Percentiles rank a stretch among this genome's conserved stretches.
Conservation (phyloP, 2,888 invertebrate genomes). For the Trachelus iudaicus region DNA sequence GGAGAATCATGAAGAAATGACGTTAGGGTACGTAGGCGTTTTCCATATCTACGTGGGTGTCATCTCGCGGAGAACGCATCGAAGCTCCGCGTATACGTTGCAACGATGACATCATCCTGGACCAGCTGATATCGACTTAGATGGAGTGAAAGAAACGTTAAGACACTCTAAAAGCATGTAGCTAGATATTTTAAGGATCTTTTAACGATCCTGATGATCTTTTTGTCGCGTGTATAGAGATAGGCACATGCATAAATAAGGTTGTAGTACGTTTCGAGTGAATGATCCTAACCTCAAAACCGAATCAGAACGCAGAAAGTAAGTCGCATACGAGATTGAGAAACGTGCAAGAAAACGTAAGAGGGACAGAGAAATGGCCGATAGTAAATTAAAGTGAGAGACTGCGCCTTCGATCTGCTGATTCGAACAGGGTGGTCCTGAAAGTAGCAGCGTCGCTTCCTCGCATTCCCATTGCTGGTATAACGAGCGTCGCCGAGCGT, state of each 20-base stretch:
- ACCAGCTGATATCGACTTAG: conserved; percentile 63
- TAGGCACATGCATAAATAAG: neutral
- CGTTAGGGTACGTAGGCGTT: conserved; percentile 45
- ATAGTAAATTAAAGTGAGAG: conserved; percentile 55
- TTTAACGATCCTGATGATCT: neutral
- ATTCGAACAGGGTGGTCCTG: conserved; percentile 48
- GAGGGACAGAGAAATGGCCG: conserved; percentile 37
- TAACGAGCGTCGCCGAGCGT: conserved; percentile 44
- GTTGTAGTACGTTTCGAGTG: neutral
- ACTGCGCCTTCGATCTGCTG: conserved; percentile 44
- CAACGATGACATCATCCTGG: conserved; percentile 60
- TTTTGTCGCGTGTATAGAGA: neutral
- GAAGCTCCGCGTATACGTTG: conserved; percentile 38
- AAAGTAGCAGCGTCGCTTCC: conserved; percentile 28
- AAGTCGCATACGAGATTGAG: conserved; percentile 19
- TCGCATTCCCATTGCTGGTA: conserved; percentile 52
- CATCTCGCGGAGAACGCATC: conserved; percentile 21
- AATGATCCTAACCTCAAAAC: neutral
- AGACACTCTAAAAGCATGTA: conserved; percentile 24
- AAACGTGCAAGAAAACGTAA: conserved; percentile 38
- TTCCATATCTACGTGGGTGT: conserved; percentile 38
- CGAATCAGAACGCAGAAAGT: neutral
- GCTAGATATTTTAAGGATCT: neutral
- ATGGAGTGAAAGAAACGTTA: conserved; percentile 62
- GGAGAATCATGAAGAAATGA: conserved; percentile 24